Evolutionary conservation across 2,113 vertebrate genomes (phyloP).

Genomic region (Cyrtonyx montezumae): DNA sequence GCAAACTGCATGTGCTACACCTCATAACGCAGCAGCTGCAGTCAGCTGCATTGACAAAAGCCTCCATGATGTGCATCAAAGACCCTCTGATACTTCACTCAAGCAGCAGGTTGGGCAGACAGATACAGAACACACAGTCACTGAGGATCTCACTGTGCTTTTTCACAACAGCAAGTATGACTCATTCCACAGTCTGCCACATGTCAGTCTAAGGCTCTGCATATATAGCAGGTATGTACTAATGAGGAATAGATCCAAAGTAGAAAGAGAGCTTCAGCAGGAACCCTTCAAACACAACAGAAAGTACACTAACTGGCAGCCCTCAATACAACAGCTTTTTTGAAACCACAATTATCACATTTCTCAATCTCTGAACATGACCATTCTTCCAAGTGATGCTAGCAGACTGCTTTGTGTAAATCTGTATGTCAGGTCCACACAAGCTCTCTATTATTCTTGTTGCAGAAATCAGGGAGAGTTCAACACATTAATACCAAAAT

Average conservation of each 20-base stretch:
- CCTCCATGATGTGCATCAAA: not conserved
- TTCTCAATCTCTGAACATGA: not conserved
- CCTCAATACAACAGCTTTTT: not conserved
- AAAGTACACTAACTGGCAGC: not conserved
- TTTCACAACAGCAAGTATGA: not conserved
- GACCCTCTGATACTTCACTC: not conserved
- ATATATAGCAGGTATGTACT: not conserved
- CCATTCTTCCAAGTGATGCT: not conserved
- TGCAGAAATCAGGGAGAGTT: conserved; percentile 2
- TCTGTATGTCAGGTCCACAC: not conserved
- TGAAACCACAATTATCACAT: conserved; percentile 27
- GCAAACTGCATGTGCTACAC: not conserved
- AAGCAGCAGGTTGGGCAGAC: not conserved
- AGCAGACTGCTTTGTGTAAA: not conserved
- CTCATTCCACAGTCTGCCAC: not conserved
- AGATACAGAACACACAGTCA: not conserved
- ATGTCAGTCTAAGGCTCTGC: not conserved
- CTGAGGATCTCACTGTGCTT: not conserved
- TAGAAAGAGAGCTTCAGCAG: not conserved
- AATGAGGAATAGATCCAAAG: not conserved
- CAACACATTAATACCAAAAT: not conserved
- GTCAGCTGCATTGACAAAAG: not conserved
- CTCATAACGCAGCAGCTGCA: not conserved
- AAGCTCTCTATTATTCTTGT: not conserved
- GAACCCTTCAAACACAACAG: not conserved